Evolutionary conservation across 2,113 vertebrate genomes (phyloP), one percentile per base, ranked within the genome.

Genomic region (Oophaga pumilio): DNA sequence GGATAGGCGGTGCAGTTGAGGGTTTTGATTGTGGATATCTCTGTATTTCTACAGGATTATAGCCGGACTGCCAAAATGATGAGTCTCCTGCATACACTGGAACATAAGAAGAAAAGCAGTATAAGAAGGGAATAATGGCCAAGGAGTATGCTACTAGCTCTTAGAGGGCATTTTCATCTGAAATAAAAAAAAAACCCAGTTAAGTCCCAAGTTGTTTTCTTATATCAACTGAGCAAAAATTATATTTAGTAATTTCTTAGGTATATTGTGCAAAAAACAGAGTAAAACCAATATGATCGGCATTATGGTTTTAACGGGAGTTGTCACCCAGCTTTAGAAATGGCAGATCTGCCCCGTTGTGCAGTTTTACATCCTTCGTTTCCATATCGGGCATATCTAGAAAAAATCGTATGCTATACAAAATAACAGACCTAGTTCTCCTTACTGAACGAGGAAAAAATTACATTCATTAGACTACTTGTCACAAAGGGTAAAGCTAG

Each of bases 51-150:
- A 96, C 94, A 0, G 95, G 96, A 78, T 96, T 94, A 52, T 96
- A 97, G 0, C 90, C 89, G 0, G 94, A 93, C 0, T 94, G 92
- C 95, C 95, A 95, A 90, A 97, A 97, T 33, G 95, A 89, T 0
- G 92, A 90, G 87, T 94, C 91, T 1, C 91, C 94, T 0, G 96
- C 96, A 82, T 97, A 97, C n/a, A 95, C 98, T 76, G 96, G 24
- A 95, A 95, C 1, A 84, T 89, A 88, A 90, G 74, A 4, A 90
- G 60, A 90, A 20, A 52, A 14, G 0, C 74, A 5, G 12, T 57
- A 57, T 78, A 57, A 78, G 76, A 24, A 24, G 0, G 1, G 26
- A 18, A 50, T 74, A 74, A 43, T 73, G 15, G 28, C 33, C 49
- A 33, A 17, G 24, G 28, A 6, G 28, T 71, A 33, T 8, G 18